Conservation (phyloP, 1,140 invertebrate genomes). For the Gerris buenoi region DNA sequence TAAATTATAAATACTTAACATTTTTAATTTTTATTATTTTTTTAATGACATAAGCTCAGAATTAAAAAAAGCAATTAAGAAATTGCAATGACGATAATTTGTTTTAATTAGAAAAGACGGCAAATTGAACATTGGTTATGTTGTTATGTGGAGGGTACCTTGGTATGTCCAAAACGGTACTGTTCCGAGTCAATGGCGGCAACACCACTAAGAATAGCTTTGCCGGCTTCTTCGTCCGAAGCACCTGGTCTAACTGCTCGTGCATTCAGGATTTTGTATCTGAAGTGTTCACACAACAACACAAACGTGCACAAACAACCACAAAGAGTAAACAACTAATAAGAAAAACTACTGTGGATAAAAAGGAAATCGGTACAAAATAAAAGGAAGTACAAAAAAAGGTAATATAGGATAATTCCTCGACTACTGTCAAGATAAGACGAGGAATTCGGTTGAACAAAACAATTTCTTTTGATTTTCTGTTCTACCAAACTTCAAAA, state of each 20-base stretch:
- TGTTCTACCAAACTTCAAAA: too few species aligned
- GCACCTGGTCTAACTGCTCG: slow-evolving; percentile 54
- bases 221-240: slow-evolving; percentile 65
- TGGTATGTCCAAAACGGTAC: slow-evolving; percentile 89
- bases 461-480: too few species aligned
- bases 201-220: slow-evolving; percentile 72
- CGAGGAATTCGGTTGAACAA: too few species aligned
- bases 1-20: too few species aligned
- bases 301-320: background rate
- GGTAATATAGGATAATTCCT: too few species aligned
- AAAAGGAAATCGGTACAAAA: background rate
- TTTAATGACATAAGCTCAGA: background rate
- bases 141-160: too few species aligned
- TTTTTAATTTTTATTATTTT: background rate
- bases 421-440: too few species aligned
- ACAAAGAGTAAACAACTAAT: background rate
- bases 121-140: background rate
- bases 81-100: too few species aligned
- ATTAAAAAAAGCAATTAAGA: slow-evolving; percentile 2
- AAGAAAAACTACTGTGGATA: background rate
- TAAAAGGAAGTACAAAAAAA: background rate
- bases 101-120: background rate
- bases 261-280: slow-evolving; percentile 87
- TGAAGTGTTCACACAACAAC: slow-evolving; percentile 34
- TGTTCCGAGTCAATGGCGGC: slow-evolving; percentile 74